Base-by-base conservation (phyloP, 2,113 vertebrate genomes). In the Neolamprologus hecqui region DNA sequence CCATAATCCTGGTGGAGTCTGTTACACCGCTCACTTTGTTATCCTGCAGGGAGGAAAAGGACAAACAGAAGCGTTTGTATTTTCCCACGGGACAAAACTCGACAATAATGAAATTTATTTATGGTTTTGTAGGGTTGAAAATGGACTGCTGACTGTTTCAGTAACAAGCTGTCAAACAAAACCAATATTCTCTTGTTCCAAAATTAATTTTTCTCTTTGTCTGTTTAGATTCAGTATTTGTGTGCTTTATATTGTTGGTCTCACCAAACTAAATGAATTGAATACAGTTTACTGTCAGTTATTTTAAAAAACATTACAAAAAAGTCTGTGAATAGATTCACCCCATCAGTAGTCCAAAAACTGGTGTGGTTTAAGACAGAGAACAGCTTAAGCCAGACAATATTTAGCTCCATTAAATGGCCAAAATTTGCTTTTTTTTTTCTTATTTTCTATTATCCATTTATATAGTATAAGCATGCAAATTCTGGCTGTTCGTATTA, bases 21-120 rank as follows among this genome's bases (percentile, higher is more conserved):
- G 98, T 99, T 77, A 99, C 97, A 1, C 98, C 99, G 0, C 98
- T 98, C 84, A 99, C 98, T 96, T 99, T 99, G 93, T 98, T 98
- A n/a, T 99, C 99, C 99, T 99, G 95, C 4, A 94, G 58, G 37
- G 63, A 35, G 15, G 21, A 17, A 40, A 26, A 65, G 12, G 26
- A n/a, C 8, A 13, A 47, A 13, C 42, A 49, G 15, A 77, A 19
- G 6, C 2, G 0, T 31, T 75, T 45, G 19, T 75, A 45, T 75
- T 75, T 26, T 2, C 15, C 8, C 5, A 9, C 23, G 2, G 15
- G 70, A 75, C 9, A 49, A 47, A 77, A 19, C 15, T 53, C 6
- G 1, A 28, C 26, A 26, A 77, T 51, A 77, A 77, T 31, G 2
- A 77, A 10, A 49, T 28, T 75, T 75, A 28, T 49, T 26, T 28